Conservation (phyloP, 2,888 invertebrate species). For the Mechanitis messenoides region DNA sequence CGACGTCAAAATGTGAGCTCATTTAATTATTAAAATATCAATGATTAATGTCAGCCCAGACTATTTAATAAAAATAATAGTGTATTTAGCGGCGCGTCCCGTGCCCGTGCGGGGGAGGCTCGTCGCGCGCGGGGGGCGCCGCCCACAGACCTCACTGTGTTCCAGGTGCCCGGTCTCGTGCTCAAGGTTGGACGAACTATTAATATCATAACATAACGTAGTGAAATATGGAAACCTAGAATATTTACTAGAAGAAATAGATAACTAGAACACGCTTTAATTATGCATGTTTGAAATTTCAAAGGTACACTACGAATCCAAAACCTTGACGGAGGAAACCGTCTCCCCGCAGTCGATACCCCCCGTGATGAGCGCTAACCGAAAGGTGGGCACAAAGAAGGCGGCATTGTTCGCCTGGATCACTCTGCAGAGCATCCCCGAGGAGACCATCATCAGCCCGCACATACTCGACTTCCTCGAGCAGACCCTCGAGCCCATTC, state of each 20-base stretch:
- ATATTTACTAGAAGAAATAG: background rate
- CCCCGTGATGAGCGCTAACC: slow-evolving; percentile 33
- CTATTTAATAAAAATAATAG: too few relatives aligned
- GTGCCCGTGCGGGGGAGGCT: slow-evolving; percentile 81
- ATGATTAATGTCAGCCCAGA: too few relatives aligned
- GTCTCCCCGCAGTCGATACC: slow-evolving; percentile 55
- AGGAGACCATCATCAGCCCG: slow-evolving; percentile 98
- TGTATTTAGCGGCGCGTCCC: slow-evolving; percentile 53
- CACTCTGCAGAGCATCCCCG: slow-evolving; percentile 97
- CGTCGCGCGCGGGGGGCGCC: slow-evolving; percentile 60
- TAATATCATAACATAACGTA: background rate
- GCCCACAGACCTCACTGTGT: slow-evolving; percentile 87
- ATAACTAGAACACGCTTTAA: background rate
- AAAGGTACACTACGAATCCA: slow-evolving; percentile 88
- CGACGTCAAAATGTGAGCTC: slow-evolving; percentile 77
- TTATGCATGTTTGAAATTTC: background rate
- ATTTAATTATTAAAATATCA: background rate
- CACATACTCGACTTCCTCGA: slow-evolving; percentile 98
- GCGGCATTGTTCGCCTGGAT: slow-evolving; percentile 96
- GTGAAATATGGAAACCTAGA: background rate
- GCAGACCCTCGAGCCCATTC: slow-evolving; percentile 97
- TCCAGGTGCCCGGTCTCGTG: slow-evolving; percentile 93
- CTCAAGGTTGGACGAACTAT: slow-evolving; percentile 79
- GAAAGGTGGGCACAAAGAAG: slow-evolving; percentile 85
- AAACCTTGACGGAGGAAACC: slow-evolving; percentile 80